These are phyloP conservation scores for Mionectes olivaceus DNA, from an alignment of 2,797 vertebrate genomes.

Conservation along the genomic window DNA sequence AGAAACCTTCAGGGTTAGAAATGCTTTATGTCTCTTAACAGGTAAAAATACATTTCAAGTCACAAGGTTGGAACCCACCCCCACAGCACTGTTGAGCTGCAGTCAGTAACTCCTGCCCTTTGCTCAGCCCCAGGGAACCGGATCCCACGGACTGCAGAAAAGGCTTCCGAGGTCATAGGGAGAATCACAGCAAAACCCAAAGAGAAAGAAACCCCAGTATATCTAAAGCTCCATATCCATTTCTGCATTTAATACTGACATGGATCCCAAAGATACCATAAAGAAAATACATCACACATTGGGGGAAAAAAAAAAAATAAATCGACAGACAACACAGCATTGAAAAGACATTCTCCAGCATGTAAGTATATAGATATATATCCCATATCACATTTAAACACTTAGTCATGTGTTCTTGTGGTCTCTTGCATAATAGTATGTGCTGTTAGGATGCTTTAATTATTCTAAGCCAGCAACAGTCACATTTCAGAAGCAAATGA, in stretches of 20 bases:
- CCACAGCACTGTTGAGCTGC: neutral
- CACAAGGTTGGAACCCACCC: neutral
- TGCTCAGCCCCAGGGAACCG: neutral
- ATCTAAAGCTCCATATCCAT: neutral
- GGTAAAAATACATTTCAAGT: neutral
- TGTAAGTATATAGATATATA: neutral
- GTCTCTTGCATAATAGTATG: neutral
- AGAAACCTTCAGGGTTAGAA: neutral
- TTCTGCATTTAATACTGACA: neutral
- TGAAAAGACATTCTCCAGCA: neutral
- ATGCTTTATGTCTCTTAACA: neutral
- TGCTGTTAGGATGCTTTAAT: neutral
- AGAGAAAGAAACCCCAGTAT: neutral
- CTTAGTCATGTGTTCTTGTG: neutral
- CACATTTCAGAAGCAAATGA: neutral
- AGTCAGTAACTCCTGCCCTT: neutral
- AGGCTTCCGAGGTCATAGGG: neutral
- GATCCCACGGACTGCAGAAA: neutral
- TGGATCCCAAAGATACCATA: neutral
- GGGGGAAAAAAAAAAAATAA: neutral
- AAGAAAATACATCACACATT: constrained; percentile 6
- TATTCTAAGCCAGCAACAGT: neutral
- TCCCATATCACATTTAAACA: constrained; percentile 1
- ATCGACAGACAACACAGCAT: neutral
- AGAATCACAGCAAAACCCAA: neutral